Conservation (phyloP, 2,797 vertebrate species). For the Pseudochirops cupreus region DNA sequence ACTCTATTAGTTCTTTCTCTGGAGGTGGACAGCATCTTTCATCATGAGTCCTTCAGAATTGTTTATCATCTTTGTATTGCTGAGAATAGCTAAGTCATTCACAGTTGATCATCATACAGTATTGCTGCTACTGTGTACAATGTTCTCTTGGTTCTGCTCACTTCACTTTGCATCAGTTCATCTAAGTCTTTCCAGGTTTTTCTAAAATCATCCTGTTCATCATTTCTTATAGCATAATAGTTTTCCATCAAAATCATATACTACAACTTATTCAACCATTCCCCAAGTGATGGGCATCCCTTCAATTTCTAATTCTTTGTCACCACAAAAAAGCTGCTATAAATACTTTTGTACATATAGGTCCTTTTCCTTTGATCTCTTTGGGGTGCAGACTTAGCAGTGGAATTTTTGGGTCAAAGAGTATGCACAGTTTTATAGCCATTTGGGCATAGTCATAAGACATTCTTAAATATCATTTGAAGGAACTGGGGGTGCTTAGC, state of each 20-base stretch:
- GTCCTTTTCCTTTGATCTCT: neutral
- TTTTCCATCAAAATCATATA: neutral
- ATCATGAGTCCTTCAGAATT: neutral
- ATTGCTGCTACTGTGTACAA: neutral
- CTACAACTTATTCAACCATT: neutral
- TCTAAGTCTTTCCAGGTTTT: neutral
- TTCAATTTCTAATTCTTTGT: neutral
- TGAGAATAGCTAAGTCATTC: neutral
- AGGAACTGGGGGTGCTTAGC: neutral
- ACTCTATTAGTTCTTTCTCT: neutral
- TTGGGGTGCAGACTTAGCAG: neutral
- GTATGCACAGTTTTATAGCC: neutral
- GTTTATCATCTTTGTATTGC: neutral
- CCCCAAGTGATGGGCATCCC: neutral
- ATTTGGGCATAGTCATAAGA: neutral
- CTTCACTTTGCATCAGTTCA: neutral
- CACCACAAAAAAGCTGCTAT: neutral
- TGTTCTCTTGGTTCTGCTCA: neutral
- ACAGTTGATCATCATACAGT: neutral
- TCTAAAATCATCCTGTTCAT: neutral
- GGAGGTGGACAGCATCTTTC: neutral
- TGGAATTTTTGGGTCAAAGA: neutral
- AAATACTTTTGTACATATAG: neutral
- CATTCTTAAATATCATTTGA: neutral
- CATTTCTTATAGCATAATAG: neutral